phyloP scores from a whole-genome alignment of 1,140 invertebrate species.

The Zaprionus capensis region DNA sequence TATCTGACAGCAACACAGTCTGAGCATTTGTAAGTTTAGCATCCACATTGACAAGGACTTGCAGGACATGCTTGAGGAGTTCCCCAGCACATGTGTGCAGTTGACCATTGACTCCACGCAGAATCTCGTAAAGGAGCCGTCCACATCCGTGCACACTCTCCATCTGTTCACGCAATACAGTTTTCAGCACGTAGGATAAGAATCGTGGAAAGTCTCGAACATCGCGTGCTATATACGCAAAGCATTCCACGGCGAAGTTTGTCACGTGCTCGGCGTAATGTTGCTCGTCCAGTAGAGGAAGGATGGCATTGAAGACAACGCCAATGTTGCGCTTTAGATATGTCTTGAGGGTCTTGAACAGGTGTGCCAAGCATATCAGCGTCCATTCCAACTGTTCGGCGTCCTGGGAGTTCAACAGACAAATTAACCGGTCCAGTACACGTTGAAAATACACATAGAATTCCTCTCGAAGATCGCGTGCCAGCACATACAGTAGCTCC shows the following conservation, averaged over 20 bases:
- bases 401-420: conserved; percentile 91
- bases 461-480: conserved; percentile 93
- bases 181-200: conserved; percentile 89
- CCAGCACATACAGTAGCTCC: conserved; percentile 94
- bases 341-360: conserved; percentile 95
- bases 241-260: conserved; percentile 97
- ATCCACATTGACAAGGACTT: conserved; percentile 85
- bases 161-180: conserved; percentile 88
- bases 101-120: conserved; percentile 91
- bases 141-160: conserved; percentile 90
- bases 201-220: conserved; percentile 92
- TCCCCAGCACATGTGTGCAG: conserved; percentile 91
- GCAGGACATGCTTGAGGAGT: conserved; percentile 87
- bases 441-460: conserved; percentile 92
- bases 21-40: conserved; percentile 86
- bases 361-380: conserved; percentile 92
- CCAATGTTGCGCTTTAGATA: conserved; percentile 92
- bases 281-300: conserved; percentile 89
- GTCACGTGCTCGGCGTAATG: conserved; percentile 92
- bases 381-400: conserved; percentile 92
- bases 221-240: conserved; percentile 96
- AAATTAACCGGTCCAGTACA: conserved; percentile 89
- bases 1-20: conserved; percentile 87
- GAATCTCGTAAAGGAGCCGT: conserved; percentile 93
- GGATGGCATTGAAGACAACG: conserved; percentile 89